These are phyloP conservation scores for Pavo muticus DNA, from an alignment of 2,113 vertebrate species.

Conservation along the genomic window DNA sequence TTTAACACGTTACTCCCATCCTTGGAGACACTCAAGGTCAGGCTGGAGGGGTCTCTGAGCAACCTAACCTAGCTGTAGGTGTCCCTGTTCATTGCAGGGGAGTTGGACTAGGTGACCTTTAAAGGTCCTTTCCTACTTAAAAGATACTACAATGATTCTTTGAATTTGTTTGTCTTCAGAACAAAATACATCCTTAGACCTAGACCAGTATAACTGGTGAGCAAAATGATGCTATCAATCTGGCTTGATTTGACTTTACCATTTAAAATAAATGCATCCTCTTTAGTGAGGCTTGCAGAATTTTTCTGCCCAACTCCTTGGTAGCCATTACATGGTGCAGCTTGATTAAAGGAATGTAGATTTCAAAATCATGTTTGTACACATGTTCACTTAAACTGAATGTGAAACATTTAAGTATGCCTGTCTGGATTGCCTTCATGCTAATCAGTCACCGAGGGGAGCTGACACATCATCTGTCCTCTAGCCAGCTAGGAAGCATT, in stretches of 20 bases:
- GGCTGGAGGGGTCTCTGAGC: not conserved
- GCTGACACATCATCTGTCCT: not conserved
- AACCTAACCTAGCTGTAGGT: not conserved
- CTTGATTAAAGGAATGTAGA: constrained; percentile 28
- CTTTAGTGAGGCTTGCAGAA: not conserved
- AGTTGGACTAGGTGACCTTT: too few relatives aligned
- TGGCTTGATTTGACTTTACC: not conserved
- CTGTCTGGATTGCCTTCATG: constrained; percentile 41
- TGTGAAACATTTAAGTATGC: constrained; percentile 42
- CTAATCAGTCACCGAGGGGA: constrained; percentile 37
- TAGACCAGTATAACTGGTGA: not conserved
- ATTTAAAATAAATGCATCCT: not conserved
- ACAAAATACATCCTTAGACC: not conserved
- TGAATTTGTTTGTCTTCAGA: not conserved
- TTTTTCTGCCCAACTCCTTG: not conserved
- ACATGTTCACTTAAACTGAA: not conserved
- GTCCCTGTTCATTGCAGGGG: not conserved
- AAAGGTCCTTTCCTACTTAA: too few relatives aligned
- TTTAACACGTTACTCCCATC: not conserved
- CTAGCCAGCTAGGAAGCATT: constrained; percentile 29
- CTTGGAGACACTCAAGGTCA: not conserved
- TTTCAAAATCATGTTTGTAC: not conserved
- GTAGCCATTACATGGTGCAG: not conserved
- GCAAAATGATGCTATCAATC: not conserved
- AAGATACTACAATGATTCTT: too few relatives aligned